A percentile compares a stretch with the other conserved stretches of the same genome.
Evolutionary conservation across 2,888 invertebrate genomes (phyloP).

Genomic region (Aquatica leii): DNA sequence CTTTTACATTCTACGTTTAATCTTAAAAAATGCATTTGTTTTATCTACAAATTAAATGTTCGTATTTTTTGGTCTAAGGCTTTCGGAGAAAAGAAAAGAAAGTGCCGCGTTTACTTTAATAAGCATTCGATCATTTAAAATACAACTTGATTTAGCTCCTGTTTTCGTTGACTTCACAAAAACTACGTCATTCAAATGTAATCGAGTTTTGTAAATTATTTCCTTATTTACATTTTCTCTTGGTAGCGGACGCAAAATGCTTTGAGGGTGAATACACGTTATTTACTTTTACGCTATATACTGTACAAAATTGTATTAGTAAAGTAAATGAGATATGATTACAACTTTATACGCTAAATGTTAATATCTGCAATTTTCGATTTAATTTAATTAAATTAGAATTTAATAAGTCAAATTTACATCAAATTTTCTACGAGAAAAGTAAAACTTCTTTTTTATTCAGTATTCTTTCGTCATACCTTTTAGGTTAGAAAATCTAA

Average conservation of each 20-base stretch:
- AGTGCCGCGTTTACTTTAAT: constrained; percentile 36
- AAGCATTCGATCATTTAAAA: constrained; percentile 42
- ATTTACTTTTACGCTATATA: constrained; percentile 10
- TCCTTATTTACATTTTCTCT: constrained; percentile 42
- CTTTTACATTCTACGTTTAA: neutral
- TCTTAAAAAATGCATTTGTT: neutral
- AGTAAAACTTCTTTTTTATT: neutral
- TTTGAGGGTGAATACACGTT: constrained; percentile 19
- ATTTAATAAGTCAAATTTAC: no score
- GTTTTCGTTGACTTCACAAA: constrained; percentile 41
- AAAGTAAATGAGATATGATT: constrained; percentile 19
- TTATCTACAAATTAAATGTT: neutral
- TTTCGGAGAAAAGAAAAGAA: neutral
- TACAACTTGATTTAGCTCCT: constrained; percentile 34
- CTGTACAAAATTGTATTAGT: constrained; percentile 7
- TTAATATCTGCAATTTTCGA: constrained; percentile 4
- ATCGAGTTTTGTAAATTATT: constrained; percentile 51
- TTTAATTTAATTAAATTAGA: no score
- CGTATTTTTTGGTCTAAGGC: neutral
- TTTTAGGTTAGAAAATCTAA: constrained; percentile 1
- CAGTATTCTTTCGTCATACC: neutral
- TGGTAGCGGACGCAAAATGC: constrained; percentile 15
- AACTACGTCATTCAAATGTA: constrained; percentile 49
- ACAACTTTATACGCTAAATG: constrained; percentile 17
- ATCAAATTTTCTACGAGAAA: no score